A percentile compares a stretch with the other conserved stretches of the same genome.
Conservation (phyloP, 2,888 invertebrate genomes). For the Beris morrisii region DNA sequence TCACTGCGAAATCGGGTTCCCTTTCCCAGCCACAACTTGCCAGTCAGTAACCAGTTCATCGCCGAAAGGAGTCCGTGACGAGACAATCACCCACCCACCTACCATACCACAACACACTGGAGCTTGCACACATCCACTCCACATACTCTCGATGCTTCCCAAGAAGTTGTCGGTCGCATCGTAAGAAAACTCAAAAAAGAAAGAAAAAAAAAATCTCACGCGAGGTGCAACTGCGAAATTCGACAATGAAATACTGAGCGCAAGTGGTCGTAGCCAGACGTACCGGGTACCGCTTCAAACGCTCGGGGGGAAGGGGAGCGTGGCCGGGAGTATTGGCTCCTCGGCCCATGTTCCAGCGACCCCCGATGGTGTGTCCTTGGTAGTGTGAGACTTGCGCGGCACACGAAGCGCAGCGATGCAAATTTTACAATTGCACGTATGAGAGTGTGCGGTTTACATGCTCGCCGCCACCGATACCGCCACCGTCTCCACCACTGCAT, state of each 20-base stretch:
- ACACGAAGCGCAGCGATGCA: not conserved
- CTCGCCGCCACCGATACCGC: not conserved
- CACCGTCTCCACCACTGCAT: conserved; percentile 15
- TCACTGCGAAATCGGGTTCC: conserved; percentile 7
- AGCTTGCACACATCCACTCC: conserved; percentile 9
- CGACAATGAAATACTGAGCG: too few relatives aligned
- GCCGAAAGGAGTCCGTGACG: conserved; percentile 20
- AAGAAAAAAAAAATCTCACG: too few relatives aligned
- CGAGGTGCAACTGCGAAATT: too few relatives aligned
- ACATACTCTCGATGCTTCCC: not conserved
- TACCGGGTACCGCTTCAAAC: too few relatives aligned
- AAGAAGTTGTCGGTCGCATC: too few relatives aligned
- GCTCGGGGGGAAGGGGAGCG: too few relatives aligned
- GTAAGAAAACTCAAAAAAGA: too few relatives aligned
- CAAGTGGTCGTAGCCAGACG: too few relatives aligned
- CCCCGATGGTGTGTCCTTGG: not conserved
- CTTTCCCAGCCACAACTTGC: too few relatives aligned
- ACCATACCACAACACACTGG: not conserved
- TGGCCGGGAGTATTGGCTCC: too few relatives aligned
- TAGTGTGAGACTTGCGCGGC: not conserved
- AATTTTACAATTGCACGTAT: not conserved
- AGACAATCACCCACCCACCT: not conserved
- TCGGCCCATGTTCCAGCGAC: not conserved
- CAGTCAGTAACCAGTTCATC: conserved; percentile 17
- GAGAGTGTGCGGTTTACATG: not conserved